These are phyloP conservation scores for Nemopilema nomurai DNA, from an alignment of 30 jellyfish, hydroid and myxozoan species.

Conservation along the genomic window DNA sequence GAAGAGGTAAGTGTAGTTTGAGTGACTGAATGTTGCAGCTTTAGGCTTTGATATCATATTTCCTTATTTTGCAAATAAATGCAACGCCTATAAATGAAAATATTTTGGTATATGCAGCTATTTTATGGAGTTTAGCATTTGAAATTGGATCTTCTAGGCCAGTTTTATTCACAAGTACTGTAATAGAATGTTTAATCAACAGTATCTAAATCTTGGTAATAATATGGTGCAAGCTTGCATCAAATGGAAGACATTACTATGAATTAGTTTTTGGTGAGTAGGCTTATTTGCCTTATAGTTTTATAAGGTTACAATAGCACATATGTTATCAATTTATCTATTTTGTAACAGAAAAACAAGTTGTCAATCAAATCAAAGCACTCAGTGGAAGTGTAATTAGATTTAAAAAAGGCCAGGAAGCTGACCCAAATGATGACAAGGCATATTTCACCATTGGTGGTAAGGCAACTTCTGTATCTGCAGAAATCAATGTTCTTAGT, in stretches of 20 bases:
- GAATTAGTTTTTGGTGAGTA: too few relatives aligned
- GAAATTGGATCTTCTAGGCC: too few relatives aligned
- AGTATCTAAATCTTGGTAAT: too few relatives aligned
- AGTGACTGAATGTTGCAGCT: too few relatives aligned
- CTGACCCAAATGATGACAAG: neutral
- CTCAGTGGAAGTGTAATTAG: slow-evolving; percentile 60
- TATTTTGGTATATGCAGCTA: neutral
- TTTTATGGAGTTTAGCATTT: neutral
- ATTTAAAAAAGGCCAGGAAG: slow-evolving; percentile 19
- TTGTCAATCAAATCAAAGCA: slow-evolving; percentile 56
- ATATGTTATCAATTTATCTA: neutral
- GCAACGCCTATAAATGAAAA: too few relatives aligned
- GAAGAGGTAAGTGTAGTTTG: slow-evolving; percentile 27
- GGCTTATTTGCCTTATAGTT: too few relatives aligned
- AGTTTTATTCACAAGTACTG: too few relatives aligned
- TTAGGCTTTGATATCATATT: too few relatives aligned
- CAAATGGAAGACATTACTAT: too few relatives aligned
- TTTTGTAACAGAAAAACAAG: slow-evolving; percentile 33
- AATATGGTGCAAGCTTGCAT: too few relatives aligned
- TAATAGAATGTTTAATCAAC: too few relatives aligned
- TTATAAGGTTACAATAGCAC: neutral
- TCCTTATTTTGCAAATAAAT: too few relatives aligned
- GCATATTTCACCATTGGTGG: slow-evolving; percentile 58
- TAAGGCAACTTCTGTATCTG: neutral
- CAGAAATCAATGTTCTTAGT: neutral